Base-by-base conservation (phyloP, 2,888 invertebrate genomes). In the Synanthedon andrenaeformis region DNA sequence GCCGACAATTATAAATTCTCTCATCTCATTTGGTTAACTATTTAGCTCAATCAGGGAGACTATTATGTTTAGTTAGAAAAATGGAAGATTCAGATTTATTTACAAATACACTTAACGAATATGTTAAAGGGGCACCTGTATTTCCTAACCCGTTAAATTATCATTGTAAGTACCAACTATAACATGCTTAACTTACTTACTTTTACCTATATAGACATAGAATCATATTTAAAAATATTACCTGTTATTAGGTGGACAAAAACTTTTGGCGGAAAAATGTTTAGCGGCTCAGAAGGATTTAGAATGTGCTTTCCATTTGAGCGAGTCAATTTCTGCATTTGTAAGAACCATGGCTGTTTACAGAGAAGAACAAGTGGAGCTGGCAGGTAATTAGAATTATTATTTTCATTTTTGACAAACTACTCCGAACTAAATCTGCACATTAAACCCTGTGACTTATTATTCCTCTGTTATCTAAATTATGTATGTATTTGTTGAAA, bases 31-130 rank as follows among this genome's bases (percentile, higher is more conserved):
- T 42, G 4, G 49, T 49, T 17, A 2, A 13, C 17, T 49, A 23
- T 19, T 19, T 49, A 10, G 35, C 3, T 35, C 35, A 8, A 35
- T 35, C 35, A 35, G 35, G 35, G 8, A 8, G 5, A 35, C 10
- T 28, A 28, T 8, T 17, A 17, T 17, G 23, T 23, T 49, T 8
- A n/a, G 12, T 35, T 35, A 35, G 23, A 53, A 51, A 23, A 55
- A 84, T 87, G 84, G 86, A 85, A 61, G 85, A 86, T 65, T 84
- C 80, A 52, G 86, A 87, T 62, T 70, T 87, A 51, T 86, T 87
- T 62, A 82, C 70, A 56, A 79, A 76, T 55, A 70, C 80, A 57
- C 57, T 87, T 0, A 73, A 77, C 56, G 79, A 82, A 58, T 82
- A 74, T 64, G 74, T 79, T 1, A 70, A 77, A 52, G 76, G 81